Percentiles rank a stretch among this genome's conserved stretches.
phyloP scores from a whole-genome alignment of 2,888 invertebrate genomes.

The Brachypalpus laphriformis region DNA sequence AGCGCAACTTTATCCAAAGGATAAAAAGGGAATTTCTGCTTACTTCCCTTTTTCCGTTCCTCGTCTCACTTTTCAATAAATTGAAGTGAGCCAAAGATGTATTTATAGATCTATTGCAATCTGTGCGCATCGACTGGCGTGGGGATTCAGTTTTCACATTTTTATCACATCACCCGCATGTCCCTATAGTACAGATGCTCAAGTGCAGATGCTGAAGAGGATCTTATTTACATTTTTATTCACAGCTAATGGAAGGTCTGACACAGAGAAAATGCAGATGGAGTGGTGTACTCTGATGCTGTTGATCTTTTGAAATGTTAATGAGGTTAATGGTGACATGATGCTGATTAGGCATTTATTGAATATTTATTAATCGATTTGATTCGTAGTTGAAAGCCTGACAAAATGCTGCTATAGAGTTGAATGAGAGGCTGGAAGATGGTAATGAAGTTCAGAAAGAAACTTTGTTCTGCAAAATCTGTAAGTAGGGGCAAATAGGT shows the following conservation, averaged over 20 bases:
- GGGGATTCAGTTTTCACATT: neutral
- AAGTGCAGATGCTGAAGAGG: conserved; percentile 12
- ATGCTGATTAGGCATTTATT: neutral
- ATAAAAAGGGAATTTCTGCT: neutral
- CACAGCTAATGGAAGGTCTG: neutral
- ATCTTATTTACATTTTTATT: neutral
- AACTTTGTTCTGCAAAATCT: too few species aligned
- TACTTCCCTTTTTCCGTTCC: neutral
- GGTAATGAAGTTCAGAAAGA: too few species aligned
- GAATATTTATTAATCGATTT: neutral
- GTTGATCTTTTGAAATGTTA: conserved; percentile 1
- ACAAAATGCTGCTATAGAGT: too few species aligned
- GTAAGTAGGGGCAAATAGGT: too few species aligned
- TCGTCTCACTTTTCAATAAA: conserved; percentile 31
- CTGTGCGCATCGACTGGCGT: neutral
- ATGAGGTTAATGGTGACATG: neutral
- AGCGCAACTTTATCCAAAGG: neutral
- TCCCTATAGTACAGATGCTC: neutral
- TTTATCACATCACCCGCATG: conserved; percentile 6
- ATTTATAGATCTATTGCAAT: conserved; percentile 34
- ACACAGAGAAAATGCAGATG: neutral
- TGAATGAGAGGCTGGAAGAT: too few species aligned
- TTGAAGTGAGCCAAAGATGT: conserved; percentile 45
- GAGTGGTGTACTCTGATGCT: neutral
- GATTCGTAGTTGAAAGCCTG: neutral